These are phyloP conservation scores for Colius striatus DNA, from an alignment of 2,113 vertebrate species.

Conservation along the genomic window DNA sequence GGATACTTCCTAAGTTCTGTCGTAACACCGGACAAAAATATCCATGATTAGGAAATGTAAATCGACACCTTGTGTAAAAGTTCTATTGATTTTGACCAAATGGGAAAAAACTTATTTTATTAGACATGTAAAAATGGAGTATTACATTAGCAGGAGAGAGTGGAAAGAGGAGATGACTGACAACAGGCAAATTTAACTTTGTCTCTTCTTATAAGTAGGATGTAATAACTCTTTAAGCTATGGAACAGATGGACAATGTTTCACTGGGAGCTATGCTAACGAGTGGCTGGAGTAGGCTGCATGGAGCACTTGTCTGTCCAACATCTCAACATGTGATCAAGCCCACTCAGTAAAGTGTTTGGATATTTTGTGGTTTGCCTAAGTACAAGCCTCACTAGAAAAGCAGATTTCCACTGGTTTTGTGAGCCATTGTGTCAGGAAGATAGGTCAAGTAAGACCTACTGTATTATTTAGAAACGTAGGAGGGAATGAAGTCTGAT, in stretches of 20 bases:
- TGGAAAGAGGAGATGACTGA: background rate
- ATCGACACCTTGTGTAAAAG: background rate
- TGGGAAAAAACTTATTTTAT: background rate
- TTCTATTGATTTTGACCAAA: background rate
- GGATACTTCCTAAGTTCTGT: background rate
- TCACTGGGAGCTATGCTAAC: background rate
- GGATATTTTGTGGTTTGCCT: background rate
- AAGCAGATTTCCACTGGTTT: background rate
- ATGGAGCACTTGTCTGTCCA: background rate
- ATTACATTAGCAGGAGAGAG: background rate
- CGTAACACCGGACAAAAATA: background rate
- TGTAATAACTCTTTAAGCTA: background rate
- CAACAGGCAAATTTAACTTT: background rate
- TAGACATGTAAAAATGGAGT: background rate
- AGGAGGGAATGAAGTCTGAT: constrained; percentile 1
- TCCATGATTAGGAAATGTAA: background rate
- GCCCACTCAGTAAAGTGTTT: background rate
- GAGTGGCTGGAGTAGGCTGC: background rate
- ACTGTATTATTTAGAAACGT: background rate
- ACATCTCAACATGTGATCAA: background rate
- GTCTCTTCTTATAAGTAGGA: background rate
- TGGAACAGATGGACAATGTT: background rate
- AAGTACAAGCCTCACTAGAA: background rate
- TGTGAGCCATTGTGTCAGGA: background rate
- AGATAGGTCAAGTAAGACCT: background rate